Evolutionary conservation across 1,140 invertebrate species (phyloP).

Genomic region (Drosophila virilis): DNA sequence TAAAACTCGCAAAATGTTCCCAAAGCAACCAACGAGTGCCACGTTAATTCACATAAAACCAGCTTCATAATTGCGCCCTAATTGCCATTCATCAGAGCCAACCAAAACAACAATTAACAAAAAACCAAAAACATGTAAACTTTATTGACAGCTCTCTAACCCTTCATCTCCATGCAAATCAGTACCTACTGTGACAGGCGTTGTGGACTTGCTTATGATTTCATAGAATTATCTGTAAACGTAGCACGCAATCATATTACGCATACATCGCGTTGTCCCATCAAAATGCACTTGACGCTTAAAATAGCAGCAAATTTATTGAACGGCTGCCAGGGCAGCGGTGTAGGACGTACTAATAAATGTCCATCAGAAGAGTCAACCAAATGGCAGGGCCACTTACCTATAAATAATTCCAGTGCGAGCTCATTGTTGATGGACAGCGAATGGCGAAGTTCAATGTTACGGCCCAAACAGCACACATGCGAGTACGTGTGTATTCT

Average conservation of each 20-base stretch:
- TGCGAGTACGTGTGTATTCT: slow-evolving; percentile 5
- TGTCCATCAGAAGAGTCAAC: slow-evolving; percentile 51
- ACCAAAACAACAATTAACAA: slow-evolving; percentile 15
- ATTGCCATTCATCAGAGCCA: slow-evolving; percentile 55
- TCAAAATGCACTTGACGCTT: slow-evolving; percentile 28
- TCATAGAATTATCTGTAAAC: slow-evolving; percentile 56
- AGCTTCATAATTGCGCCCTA: slow-evolving; percentile 69
- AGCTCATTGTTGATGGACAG: slow-evolving; percentile 58
- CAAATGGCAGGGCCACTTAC: slow-evolving; percentile 58
- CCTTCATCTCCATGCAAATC: slow-evolving; percentile 22
- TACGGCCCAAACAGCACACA: slow-evolving; percentile 12
- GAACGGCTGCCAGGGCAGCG: neutral
- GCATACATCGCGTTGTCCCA: slow-evolving; percentile 16
- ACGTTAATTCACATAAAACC: slow-evolving; percentile 62
- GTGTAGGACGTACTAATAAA: slow-evolving; percentile 39
- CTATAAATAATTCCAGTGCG: slow-evolving; percentile 61
- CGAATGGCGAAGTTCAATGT: slow-evolving; percentile 66
- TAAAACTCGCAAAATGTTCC: slow-evolving; percentile 51
- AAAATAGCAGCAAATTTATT: slow-evolving; percentile 29
- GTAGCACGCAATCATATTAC: slow-evolving; percentile 44
- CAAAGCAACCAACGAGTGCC: slow-evolving; percentile 42
- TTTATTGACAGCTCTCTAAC: slow-evolving; percentile 53
- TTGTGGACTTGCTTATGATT: slow-evolving; percentile 36
- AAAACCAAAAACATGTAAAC: slow-evolving; percentile 37
- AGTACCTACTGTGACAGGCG: slow-evolving; percentile 2